phyloP scores from a whole-genome alignment of 2,113 vertebrate species.

The Elephantulus edwardii region DNA sequence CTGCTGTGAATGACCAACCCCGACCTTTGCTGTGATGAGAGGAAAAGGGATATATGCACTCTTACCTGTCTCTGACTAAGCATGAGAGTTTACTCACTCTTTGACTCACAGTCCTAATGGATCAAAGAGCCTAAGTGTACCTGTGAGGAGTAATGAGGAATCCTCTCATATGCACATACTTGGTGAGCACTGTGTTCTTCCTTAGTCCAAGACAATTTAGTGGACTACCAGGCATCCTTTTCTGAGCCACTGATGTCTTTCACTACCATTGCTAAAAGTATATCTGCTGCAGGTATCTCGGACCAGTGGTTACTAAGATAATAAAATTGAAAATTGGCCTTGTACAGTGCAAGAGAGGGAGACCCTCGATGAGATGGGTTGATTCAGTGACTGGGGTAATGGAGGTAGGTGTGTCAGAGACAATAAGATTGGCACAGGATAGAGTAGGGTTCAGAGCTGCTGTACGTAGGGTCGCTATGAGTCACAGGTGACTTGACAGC shows the following conservation, averaged over 20 bases:
- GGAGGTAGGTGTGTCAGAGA: no score
- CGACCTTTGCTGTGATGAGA: accelerated
- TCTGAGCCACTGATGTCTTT: background rate
- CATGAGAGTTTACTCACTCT: background rate
- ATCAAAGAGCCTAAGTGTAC: no score
- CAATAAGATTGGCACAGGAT: no score
- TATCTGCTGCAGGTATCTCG: accelerated
- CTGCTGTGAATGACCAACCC: no score
- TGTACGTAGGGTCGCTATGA: no score
- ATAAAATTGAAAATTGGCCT: background rate
- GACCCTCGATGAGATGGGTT: no score
- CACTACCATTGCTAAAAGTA: background rate
- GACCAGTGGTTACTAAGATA: background rate
- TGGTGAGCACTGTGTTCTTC: no score
- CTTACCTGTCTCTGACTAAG: background rate
- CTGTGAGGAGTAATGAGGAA: background rate
- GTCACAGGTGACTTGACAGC: no score
- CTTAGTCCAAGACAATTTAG: background rate
- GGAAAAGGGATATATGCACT: background rate
- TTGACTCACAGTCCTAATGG: background rate
- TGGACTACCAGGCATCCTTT: background rate
- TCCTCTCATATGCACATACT: background rate
- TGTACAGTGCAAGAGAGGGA: no score
- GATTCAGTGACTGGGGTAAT: no score
- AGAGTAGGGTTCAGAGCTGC: no score